Evolutionary conservation across 2,797 vertebrate species (phyloP), one percentile per base, ranked within the genome.

Genomic region (Muraenolepis orangiensis): DNA sequence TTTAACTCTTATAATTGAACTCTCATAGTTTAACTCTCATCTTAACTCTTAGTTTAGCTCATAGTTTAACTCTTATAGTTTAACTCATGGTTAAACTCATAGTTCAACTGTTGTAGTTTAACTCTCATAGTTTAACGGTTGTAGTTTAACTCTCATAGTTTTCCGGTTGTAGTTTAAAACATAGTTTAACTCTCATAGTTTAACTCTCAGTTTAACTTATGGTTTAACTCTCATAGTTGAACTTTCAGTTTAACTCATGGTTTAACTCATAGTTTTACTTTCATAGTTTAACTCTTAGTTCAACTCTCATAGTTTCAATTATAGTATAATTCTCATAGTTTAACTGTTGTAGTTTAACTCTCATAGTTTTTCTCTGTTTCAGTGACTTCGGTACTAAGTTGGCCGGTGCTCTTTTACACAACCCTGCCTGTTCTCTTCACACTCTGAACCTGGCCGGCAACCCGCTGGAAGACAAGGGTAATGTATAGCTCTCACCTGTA

Each of bases 321-420:
- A 8, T 38, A 2, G 36, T 38, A 11, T 8, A 57, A 18, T 16
- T n/a, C 7, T 57, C 14, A 6, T n/a, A 18, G 51, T 23, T 57
- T 13, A 57, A 57, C 16, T 4, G 1, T 23, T 8, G 16, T 23
- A 61, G n/a, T 61, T 61, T 6, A 23, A n/a, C 51, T 61, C 18
- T 61, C 6, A 3, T 61, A 1, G 4, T 61, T 11, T 28, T 66
- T 29, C 26, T 72, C 31, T 4, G 68, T 69, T 23, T 28, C 87
- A 98, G 96, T 85, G 97, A 98, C 85, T 98, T 98, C 88, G 96
- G 95, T 82, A 95, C 96, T 88, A 99, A 97, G 71, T 86, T 99
- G 88, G 93, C 95, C 36, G 80, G 51, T 73, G 95, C 96, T 66
- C 88, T 99, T 74, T 93, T 94, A 0, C 95, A 96, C 16, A 99